phyloP scores from a whole-genome alignment of 2,888 invertebrate species.

The Tipula lateralis region DNA sequence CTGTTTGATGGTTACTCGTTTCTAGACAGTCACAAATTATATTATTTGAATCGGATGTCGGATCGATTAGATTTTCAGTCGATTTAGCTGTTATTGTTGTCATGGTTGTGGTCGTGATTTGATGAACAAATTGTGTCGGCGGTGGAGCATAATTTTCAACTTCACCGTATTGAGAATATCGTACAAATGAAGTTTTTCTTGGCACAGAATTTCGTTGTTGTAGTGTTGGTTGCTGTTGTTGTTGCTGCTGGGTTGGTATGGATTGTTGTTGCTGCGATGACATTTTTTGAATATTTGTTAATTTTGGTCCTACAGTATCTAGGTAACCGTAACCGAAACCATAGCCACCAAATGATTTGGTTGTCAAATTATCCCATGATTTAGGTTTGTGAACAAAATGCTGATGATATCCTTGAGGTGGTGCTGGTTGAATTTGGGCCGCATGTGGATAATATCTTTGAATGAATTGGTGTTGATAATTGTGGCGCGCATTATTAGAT shows the following conservation, averaged over 20 bases:
- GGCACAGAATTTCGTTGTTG: slow-evolving; percentile 52
- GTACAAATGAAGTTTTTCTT: slow-evolving; percentile 47
- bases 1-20: not conserved
- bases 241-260: slow-evolving; percentile 44
- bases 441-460: slow-evolving; percentile 44
- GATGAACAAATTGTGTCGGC: slow-evolving; percentile 50
- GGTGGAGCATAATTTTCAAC: slow-evolving; percentile 50
- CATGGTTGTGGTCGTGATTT: slow-evolving; percentile 52
- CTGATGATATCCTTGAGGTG: slow-evolving; percentile 46
- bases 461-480: slow-evolving; percentile 36
- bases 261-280: slow-evolving; percentile 24
- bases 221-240: slow-evolving; percentile 49
- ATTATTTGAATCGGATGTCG: slow-evolving; percentile 61
- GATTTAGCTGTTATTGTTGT: slow-evolving; percentile 61
- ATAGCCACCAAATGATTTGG: slow-evolving; percentile 79
- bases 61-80: slow-evolving; percentile 70
- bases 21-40: slow-evolving; percentile 67
- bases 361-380: slow-evolving; percentile 85
- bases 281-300: slow-evolving; percentile 38
- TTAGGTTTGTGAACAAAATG: slow-evolving; percentile 67
- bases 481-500: slow-evolving; percentile 51
- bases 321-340: slow-evolving; percentile 82
- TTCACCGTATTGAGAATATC: slow-evolving; percentile 48
- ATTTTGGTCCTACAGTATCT: slow-evolving; percentile 56
- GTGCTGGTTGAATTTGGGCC: slow-evolving; percentile 48